Base-by-base conservation (phyloP, 2,113 vertebrate genomes). In the Halichoeres trimaculatus region DNA sequence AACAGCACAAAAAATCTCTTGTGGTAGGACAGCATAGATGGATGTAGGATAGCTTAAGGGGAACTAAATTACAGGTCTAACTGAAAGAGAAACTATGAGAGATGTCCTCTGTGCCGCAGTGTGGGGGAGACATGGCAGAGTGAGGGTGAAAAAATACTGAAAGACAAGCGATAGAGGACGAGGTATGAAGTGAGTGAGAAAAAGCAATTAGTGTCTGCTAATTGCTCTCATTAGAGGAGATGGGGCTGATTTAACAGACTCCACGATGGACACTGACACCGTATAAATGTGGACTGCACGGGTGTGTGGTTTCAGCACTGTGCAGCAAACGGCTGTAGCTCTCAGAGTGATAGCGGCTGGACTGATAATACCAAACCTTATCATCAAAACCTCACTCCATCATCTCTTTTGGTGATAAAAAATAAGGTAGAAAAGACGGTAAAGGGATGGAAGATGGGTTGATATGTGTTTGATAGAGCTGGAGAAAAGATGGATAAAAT, bases 171-270 rank as follows among this genome's bases (percentile, higher is more conserved):
- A 63, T 36, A 51, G 34, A 51, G 48, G 50, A 64, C 1, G 26
- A 53, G 52, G 78, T 62, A 75, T 68, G 53, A 82, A 80, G 79
- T 60, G 35, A 65, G 70, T 20, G 78, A 68, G 71, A 72, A 85
- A 30, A 88, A 85, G 84, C 76, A 91, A 91, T 92, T 89, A 93
- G 75, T 48, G 71, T 68, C 11, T 10, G 52, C 63, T 91, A 92
- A 93, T 90, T 93, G 86, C 79, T 78, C 83, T 92, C 74, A 91
- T 91, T 86, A 85, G 68, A 74, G 38, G 40, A 82, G 56, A 84
- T 76, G 47, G 54, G 47, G 30, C 26, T 7, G 57, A 79, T 86
- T 77, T 67, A 60, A 63, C 34, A 35, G 75, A 71, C 10, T 69
- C 36, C 10, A 26, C 62, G 69, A 78, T 73, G 70, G 66, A 74